Base-by-base conservation (phyloP, 2,888 invertebrate genomes). In the Eupithecia centaureata region DNA sequence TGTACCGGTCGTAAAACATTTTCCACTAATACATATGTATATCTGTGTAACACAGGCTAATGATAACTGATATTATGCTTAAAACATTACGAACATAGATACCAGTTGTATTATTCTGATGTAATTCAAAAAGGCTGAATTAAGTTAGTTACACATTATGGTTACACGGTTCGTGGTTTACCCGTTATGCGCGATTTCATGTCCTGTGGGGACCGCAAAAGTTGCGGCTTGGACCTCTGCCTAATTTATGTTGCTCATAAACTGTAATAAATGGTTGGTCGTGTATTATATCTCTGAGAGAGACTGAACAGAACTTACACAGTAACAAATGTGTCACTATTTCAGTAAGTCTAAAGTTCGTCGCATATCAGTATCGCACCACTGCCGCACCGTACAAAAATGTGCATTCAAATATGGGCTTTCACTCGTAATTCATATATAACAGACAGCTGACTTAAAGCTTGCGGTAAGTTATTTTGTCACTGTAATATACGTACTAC, bases 181-280 rank as follows among this genome's bases (percentile, higher is more conserved):
- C 42, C 42, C 42, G 4, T 42, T 22, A 47, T 15, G 27, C 8
- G 27, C 15, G 28, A 32, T 30, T n/a, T 47, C 47, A 7, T 30
- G 30, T 38, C 32, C 33, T 38, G 5, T 22, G 15, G 18, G 61
- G 22, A 18, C 33, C 52, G 22, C 22, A 52, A 61, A 52, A 52
- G 32, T 61, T 52, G 33, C 5, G 33, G 47, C 12, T 63, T 59
- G 51, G 35, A 58, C 12, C 10, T 18, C 22, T 30, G 57, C 47
- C 33, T 51, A 58, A 51, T 47, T 58, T 64, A 64, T 59, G 28
- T 35, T 47, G 51, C 42, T 63, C 18, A 42, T 47, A 63, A 63
- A 63, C 52, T 52, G 15, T 52, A 27, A 25, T 52, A 27, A 27
- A 52, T 52, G 27, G 52, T 27, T 27, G 25, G 52, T 27, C 15